Evolutionary conservation across 2,797 vertebrate species (phyloP).

Genomic region (Thaleichthys pacificus): DNA sequence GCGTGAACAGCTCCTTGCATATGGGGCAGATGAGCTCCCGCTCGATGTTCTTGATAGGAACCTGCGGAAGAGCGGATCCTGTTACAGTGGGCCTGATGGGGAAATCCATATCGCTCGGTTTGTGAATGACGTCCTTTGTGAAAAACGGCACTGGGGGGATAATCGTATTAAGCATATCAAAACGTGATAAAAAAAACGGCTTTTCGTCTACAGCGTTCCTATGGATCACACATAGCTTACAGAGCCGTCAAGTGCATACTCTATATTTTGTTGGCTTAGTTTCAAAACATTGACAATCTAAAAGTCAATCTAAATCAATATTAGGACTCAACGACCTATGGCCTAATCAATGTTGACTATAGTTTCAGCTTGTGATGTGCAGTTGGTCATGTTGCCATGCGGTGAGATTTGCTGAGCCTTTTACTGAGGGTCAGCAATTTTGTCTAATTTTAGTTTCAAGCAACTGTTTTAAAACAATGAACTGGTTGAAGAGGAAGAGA

Average conservation of each 20-base stretch:
- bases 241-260: not conserved
- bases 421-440: conserved; percentile 4
- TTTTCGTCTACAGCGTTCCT: too few relatives aligned
- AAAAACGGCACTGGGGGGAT: too few relatives aligned
- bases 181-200: not conserved
- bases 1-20: conserved; percentile 95
- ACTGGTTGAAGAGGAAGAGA: conserved; percentile 12
- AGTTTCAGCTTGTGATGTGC: conserved; percentile 36
- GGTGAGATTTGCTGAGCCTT: not conserved
- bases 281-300: not conserved
- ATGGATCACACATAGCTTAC: not conserved
- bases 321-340: not conserved
- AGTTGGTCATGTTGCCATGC: conserved; percentile 6
- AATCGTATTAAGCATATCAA: too few relatives aligned
- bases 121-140: not conserved
- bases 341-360: conserved; percentile 24
- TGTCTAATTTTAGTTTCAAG: not conserved
- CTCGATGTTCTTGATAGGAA: conserved; percentile 94
- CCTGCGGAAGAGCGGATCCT: conserved; percentile 66
- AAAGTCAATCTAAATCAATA: too few relatives aligned
- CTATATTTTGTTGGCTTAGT: not conserved
- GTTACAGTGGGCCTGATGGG: not conserved
- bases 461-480: conserved; percentile 32
- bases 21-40: conserved; percentile 95
- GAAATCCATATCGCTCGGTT: not conserved